Percentiles rank a stretch among this genome's conserved stretches.
phyloP scores from a whole-genome alignment of 2,888 invertebrate genomes.

The Philhelius pedissequus region DNA sequence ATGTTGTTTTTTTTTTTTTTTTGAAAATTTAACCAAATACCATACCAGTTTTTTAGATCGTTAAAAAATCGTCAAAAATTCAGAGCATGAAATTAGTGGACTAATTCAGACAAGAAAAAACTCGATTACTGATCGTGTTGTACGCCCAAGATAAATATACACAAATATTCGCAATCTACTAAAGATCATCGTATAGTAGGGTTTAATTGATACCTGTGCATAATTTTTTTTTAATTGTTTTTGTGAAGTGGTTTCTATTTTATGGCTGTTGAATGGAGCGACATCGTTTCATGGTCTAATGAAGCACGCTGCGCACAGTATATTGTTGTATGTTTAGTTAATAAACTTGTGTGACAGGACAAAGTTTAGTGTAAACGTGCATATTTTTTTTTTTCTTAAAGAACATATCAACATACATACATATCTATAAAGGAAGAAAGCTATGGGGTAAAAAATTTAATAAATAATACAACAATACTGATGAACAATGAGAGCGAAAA shows the following conservation, averaged over 20 bases:
- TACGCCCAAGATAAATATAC: not conserved
- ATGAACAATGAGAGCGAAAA: not conserved
- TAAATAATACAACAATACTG: not conserved
- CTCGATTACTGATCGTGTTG: conserved; percentile 1
- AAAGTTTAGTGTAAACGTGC: not conserved
- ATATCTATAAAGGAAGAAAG: not conserved
- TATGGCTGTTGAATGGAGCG: conserved; percentile 18
- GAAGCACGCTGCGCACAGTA: conserved; percentile 17
- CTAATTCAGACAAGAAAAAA: not conserved
- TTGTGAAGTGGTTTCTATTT: not conserved
- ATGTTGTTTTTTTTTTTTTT: not conserved
- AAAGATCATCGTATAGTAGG: conserved; percentile 10
- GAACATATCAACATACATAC: no score
- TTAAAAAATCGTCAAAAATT: conserved; percentile 15
- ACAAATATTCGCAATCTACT: not conserved
- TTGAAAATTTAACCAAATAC: not conserved
- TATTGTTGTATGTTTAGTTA: not conserved
- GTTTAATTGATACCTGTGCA: conserved; percentile 16
- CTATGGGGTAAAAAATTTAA: not conserved
- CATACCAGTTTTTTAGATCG: not conserved
- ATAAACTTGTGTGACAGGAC: not conserved
- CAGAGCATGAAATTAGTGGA: conserved; percentile 14
- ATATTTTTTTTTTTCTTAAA: not conserved
- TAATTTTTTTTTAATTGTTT: not conserved
- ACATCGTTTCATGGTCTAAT: conserved; percentile 25